Evolutionary conservation across 2,113 vertebrate species (phyloP), one percentile per base, ranked within the genome.

Genomic region (Carettochelys insculpta): DNA sequence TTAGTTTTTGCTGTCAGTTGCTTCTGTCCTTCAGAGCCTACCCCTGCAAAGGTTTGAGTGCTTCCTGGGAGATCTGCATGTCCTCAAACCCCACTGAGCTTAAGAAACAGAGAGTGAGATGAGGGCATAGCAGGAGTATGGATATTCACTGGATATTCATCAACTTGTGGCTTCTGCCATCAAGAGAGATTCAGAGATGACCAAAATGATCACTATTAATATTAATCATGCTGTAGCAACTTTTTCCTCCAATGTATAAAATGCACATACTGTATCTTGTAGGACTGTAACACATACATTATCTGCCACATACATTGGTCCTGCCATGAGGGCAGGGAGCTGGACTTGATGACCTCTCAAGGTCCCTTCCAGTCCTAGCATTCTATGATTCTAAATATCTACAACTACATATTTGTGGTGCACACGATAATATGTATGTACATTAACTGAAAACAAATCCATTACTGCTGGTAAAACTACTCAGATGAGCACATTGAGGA

Each of bases 1-100:
- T 86, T 91, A 83, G 3, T 56, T 83, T n/a, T 87, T 92, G 56
- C 68, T 90, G 88, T 82, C 79, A 81, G 31, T 80, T 88, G n/a
- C 56, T 86, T 7, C 45, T 92, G n/a, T 94, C 14, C 65, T 12
- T 85, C 78, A 73, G 29, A 6, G 8, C 73, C n/a, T 75, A 47
- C 48, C 0, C 61, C n/a, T 68, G n/a, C 17, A 68, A 68, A n/a
- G n/a, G 38, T 20, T 22, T 68, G 19, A 68, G 22, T 68, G 19
- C n/a, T 34, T 65, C 61, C 34, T 65, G 34, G 17, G 17, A 17
- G 34, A 38, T 19, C 7, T 65, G 61, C n/a, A 16, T 65, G 61
- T 17, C 61, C 61, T 38, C 61, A 58, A 58, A 58, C 31, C 27
- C 27, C 27, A 31, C 11, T 58, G 54, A 58, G 31, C 54, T 58